Conservation (phyloP, 2,113 vertebrate genomes). For the Caloenas nicobarica region DNA sequence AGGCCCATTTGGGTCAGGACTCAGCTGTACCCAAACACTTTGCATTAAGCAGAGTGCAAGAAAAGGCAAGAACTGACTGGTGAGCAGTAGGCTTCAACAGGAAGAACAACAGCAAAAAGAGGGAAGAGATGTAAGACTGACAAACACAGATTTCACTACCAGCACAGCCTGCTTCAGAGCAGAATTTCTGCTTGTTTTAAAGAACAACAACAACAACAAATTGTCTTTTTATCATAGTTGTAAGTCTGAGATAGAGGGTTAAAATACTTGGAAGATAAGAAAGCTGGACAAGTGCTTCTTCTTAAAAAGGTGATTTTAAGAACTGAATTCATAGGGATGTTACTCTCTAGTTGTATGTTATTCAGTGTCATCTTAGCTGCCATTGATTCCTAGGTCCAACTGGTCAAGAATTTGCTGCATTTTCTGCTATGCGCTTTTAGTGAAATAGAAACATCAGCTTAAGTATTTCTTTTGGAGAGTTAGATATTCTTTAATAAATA, state of each 20-base stretch:
- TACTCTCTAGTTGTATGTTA: background rate
- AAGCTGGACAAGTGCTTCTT: background rate
- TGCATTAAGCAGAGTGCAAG: background rate
- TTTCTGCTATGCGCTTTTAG: background rate
- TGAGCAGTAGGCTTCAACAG: background rate
- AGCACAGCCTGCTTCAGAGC: background rate
- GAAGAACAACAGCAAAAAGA: background rate
- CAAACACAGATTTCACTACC: background rate
- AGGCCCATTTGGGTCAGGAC: background rate
- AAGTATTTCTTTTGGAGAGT: background rate
- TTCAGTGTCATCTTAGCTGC: background rate
- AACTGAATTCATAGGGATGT: background rate
- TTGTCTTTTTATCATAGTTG: background rate
- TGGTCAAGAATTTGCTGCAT: background rate
- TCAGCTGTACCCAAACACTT: background rate
- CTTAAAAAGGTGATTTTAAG: background rate
- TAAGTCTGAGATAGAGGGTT: background rate
- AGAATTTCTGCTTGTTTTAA: background rate
- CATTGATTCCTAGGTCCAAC: background rate
- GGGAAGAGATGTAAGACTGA: background rate
- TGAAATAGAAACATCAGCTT: background rate
- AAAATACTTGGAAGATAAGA: background rate
- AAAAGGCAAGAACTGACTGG: background rate
- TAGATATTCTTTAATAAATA: background rate
- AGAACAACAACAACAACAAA: background rate